Percentiles rank a stretch among this genome's conserved stretches.
Conservation (phyloP, 2,113 vertebrate genomes). For the Mus pahari region DNA sequence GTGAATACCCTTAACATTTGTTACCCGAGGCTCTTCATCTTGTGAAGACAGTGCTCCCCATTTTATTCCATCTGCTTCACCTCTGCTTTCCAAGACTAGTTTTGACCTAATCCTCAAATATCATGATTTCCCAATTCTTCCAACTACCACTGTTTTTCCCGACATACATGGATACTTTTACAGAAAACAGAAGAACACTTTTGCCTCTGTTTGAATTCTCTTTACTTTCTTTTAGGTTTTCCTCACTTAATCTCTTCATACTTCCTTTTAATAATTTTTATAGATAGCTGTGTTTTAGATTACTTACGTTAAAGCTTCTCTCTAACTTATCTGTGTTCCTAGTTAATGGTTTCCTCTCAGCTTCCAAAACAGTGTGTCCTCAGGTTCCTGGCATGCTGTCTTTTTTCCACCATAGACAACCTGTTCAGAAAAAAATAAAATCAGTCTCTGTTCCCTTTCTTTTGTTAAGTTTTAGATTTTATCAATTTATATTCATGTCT, state of each 20-base stretch:
- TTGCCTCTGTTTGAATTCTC: constrained; percentile 12
- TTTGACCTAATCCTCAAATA: constrained; percentile 49
- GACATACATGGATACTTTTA: constrained; percentile 6
- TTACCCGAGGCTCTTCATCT: constrained; percentile 44
- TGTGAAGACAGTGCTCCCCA: neutral
- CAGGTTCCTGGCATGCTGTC: neutral
- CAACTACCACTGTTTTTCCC: neutral
- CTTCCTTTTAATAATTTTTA: neutral
- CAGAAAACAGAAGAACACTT: neutral
- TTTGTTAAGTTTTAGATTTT: constrained; percentile 18
- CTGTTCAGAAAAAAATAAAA: neutral
- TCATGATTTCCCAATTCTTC: constrained; percentile 9
- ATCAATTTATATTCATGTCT: neutral
- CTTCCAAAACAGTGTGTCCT: neutral
- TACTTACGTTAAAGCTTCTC: neutral
- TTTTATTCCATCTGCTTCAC: neutral
- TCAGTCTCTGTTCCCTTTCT: neutral
- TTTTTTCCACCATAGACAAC: neutral
- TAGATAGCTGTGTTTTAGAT: neutral
- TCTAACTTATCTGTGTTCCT: neutral
- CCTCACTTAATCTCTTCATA: neutral
- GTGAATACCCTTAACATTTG: constrained; percentile 55
- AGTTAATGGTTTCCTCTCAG: neutral
- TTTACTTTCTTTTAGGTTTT: neutral
- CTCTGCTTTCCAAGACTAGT: constrained; percentile 39